phyloP scores from a whole-genome alignment of 2,888 invertebrate genomes.

The Clitarchus hookeri region DNA sequence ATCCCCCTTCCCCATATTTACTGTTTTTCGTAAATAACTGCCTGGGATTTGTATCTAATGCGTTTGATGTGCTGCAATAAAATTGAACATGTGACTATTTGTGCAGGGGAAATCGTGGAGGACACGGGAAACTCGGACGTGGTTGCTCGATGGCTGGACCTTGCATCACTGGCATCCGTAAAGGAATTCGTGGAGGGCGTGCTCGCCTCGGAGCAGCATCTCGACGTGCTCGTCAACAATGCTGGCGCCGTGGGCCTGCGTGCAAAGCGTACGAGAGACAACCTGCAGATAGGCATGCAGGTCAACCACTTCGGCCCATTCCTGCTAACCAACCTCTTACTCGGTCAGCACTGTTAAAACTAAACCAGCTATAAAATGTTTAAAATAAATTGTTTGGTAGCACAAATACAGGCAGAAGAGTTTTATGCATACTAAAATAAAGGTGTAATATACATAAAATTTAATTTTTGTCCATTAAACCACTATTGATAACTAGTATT shows the following conservation, averaged over 20 bases:
- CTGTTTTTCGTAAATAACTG: too few relatives aligned
- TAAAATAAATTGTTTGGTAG: too few relatives aligned
- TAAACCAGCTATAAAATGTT: too few relatives aligned
- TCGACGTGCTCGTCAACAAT: constrained; percentile 69
- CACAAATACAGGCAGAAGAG: too few relatives aligned
- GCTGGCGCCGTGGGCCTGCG: constrained; percentile 61
- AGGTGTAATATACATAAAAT: too few relatives aligned
- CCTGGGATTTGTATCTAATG: too few relatives aligned
- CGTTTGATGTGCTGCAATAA: too few relatives aligned
- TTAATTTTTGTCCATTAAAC: too few relatives aligned
- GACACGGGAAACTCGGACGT: constrained; percentile 53
- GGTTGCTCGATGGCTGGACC: constrained; percentile 57
- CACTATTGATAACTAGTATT: too few relatives aligned
- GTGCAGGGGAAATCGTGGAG: constrained; percentile 51
- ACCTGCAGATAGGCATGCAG: constrained; percentile 67
- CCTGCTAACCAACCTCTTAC: constrained; percentile 68
- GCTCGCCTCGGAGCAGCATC: constrained; percentile 58
- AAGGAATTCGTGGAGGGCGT: constrained; percentile 67
- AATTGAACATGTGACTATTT: background rate
- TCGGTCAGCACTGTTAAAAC: constrained; percentile 51
- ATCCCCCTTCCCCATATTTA: too few relatives aligned
- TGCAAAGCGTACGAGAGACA: constrained; percentile 63
- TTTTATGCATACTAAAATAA: too few relatives aligned
- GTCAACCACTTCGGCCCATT: constrained; percentile 76
- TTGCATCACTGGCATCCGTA: constrained; percentile 61